Evolutionary conservation across 2,113 vertebrate species (phyloP), one percentile per base, ranked within the genome.

Genomic region (Protomyctophum bolini): DNA sequence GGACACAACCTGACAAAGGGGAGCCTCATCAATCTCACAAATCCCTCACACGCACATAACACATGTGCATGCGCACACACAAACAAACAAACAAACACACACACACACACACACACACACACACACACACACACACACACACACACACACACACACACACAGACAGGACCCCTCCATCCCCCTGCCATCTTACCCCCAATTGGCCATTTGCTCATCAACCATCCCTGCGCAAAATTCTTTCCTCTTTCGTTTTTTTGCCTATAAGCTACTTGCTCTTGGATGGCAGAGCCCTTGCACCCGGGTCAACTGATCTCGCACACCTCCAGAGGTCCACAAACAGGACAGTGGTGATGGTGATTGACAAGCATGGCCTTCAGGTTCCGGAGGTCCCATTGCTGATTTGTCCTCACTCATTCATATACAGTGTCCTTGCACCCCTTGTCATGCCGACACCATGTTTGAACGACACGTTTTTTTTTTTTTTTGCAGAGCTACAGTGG

Each of bases 221-320:
- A 50, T 70, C 58, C 64, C 58, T 76, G 33, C 7, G 75, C 74
- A 66, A 41, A 77, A 79, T 70, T 73, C 65, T 71, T 82, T 66
- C 21, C 51, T 76, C 50, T 69, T 77, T 76, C 60, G 33, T 41
- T 41, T 41, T 21, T 41, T 41, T 41, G 63, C 79, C 83, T 81
- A 85, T 87, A 89, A 90, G 87, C 88, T 87, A 87, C 80, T 84
- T 74, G 86, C 80, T 83, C 79, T 58, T 68, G 86, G 86, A 80
- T 80, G 83, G 81, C 81, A 70, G 82, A 86, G 10, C n/a, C 83
- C 84, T 86, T 86, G 82, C 82, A 82, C 85, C 83, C 82, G 84
- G 87, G 85, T 85, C 81, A 75, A 81, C 82, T 83, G 33, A 41
- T 41, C 33, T 41, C 33, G 82, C 84, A 81, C 72, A 55, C 61